These are phyloP conservation scores for Hemiprocne comata DNA, from an alignment of 2,113 vertebrate genomes.

Conservation along the genomic window DNA sequence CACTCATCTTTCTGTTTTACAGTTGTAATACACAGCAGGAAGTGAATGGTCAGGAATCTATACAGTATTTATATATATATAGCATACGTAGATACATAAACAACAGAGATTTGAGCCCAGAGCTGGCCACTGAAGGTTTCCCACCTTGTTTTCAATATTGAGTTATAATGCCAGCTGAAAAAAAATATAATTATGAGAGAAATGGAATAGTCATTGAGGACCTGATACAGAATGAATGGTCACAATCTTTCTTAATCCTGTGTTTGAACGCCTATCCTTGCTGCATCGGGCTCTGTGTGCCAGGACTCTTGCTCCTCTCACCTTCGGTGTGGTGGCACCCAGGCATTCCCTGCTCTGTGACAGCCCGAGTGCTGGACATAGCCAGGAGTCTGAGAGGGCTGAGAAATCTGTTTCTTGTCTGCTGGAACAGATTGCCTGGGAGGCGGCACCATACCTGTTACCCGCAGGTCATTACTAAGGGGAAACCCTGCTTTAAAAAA, in stretches of 20 bases:
- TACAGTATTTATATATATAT: neutral
- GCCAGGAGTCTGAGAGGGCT: neutral
- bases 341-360: neutral
- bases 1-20: neutral
- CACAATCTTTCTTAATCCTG: accelerated
- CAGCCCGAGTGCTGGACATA: neutral
- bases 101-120: neutral
- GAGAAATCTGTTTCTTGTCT: neutral
- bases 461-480: neutral
- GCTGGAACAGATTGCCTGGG: neutral
- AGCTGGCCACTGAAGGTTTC: neutral
- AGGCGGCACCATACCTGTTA: neutral
- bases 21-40: neutral
- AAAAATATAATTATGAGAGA: neutral
- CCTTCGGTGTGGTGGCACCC: neutral
- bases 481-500: neutral
- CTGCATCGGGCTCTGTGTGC: accelerated
- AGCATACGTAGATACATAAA: neutral
- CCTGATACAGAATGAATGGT: neutral
- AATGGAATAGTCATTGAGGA: neutral
- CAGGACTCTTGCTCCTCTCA: neutral
- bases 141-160: neutral
- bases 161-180: neutral
- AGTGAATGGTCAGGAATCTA: neutral
- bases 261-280: neutral